phyloP scores from a whole-genome alignment of 2,888 invertebrate species.

The Pyrochroa serraticornis region DNA sequence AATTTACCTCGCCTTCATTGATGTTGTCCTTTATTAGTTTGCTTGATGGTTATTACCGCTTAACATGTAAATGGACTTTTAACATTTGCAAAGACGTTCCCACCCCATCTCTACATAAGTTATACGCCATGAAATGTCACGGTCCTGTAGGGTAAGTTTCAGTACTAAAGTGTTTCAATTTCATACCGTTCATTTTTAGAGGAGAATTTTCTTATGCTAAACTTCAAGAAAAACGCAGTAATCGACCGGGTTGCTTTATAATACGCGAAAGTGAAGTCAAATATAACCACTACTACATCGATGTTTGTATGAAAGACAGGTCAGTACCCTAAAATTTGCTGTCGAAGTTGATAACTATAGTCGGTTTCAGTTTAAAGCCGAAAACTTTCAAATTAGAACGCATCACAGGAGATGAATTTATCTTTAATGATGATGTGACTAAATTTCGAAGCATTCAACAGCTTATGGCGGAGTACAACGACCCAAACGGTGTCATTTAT shows the following conservation, averaged over 20 bases:
- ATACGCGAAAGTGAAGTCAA: constrained; percentile 81
- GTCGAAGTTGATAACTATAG: not conserved
- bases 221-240: constrained; percentile 77
- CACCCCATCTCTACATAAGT: constrained; percentile 77
- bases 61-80: constrained; percentile 88
- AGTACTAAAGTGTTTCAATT: constrained; percentile 12
- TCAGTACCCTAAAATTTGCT: constrained; percentile 48
- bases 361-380: constrained; percentile 62
- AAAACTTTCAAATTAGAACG: constrained; percentile 73
- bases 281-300: constrained; percentile 81
- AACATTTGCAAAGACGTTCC: constrained; percentile 83
- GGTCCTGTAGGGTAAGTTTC: constrained; percentile 84
- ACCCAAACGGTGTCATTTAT: constrained; percentile 66
- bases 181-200: constrained; percentile 57
- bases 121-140: constrained; percentile 80
- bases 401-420: constrained; percentile 64
- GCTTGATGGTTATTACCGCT: constrained; percentile 85
- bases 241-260: constrained; percentile 80
- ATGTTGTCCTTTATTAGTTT: constrained; percentile 81
- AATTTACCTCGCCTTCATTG: constrained; percentile 69
- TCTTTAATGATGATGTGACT: constrained; percentile 59
- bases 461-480: constrained; percentile 67
- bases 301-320: constrained; percentile 79
- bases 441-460: constrained; percentile 67
- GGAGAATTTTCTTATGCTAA: constrained; percentile 85